Conservation (phyloP, 2,888 invertebrate species). For the Holacanthella duospinosa region DNA sequence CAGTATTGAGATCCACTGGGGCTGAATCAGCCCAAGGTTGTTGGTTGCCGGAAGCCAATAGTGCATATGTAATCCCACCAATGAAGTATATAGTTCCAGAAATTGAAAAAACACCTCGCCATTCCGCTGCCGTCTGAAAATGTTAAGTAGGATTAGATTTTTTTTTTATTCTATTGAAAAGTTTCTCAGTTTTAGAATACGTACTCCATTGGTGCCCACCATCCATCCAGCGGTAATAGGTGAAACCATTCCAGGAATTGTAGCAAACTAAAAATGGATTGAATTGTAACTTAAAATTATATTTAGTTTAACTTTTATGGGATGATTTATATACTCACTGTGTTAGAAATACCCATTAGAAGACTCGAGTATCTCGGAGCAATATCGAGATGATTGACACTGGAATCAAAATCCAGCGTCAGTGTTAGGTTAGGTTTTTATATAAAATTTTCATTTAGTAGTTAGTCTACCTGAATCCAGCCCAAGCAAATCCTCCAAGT, state of each 20-base stretch:
- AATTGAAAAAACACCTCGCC: constrained; percentile 78
- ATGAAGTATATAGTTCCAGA: constrained; percentile 67
- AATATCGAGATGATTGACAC: constrained; percentile 69
- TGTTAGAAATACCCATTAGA: constrained; percentile 83
- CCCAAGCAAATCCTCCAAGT: constrained; percentile 84
- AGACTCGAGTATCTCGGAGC: constrained; percentile 86
- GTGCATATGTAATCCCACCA: constrained; percentile 74
- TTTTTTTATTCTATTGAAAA: background rate
- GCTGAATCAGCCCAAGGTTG: constrained; percentile 61
- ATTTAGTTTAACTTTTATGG: background rate
- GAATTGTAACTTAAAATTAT: background rate
- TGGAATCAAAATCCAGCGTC: constrained; percentile 34
- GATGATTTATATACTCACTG: constrained; percentile 39
- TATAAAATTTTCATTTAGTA: constrained; percentile 35
- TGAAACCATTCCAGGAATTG: constrained; percentile 82
- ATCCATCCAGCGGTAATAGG: constrained; percentile 70
- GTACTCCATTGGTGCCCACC: constrained; percentile 57
- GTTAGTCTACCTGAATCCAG: constrained; percentile 63
- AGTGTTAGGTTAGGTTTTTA: too few species aligned
- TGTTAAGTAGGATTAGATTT: constrained; percentile 7
- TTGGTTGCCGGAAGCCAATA: constrained; percentile 66
- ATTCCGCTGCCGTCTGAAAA: constrained; percentile 58
- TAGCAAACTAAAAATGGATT: constrained; percentile 56
- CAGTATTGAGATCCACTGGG: background rate
- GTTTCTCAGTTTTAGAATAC: constrained; percentile 12